Evolutionary conservation across 2,888 invertebrate genomes (phyloP).

Genomic region (Orthonevra nobilis): DNA sequence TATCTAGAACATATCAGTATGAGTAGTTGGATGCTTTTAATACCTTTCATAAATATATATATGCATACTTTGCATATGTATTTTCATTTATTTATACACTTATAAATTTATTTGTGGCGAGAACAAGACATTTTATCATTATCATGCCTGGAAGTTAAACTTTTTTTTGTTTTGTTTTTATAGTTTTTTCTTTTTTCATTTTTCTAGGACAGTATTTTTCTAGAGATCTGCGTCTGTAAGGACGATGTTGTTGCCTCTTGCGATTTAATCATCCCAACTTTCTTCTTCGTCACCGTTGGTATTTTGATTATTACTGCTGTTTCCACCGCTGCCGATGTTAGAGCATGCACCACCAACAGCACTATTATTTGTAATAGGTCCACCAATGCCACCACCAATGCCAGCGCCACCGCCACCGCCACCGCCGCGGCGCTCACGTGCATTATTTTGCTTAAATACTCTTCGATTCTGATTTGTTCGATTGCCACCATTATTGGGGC

Average conservation of each 20-base stretch:
- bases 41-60: constrained; percentile 3
- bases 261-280: constrained; percentile 11
- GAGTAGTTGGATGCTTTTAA: constrained; percentile 1
- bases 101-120: background rate
- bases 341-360: constrained; percentile 28
- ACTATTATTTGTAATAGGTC: too few species aligned
- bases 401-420: constrained; percentile 72
- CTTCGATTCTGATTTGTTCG: constrained; percentile 44
- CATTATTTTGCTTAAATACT: constrained; percentile 80
- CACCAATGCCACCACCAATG: constrained; percentile 13
- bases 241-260: too few species aligned
- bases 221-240: background rate
- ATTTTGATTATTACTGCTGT: constrained; percentile 65
- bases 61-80: background rate
- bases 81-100: background rate
- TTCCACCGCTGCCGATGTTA: constrained; percentile 43
- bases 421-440: constrained; percentile 81
- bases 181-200: too few species aligned
- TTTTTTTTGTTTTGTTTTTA: too few species aligned
- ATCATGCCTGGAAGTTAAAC: too few species aligned
- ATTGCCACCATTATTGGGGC: constrained; percentile 23
- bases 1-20: background rate
- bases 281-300: constrained; percentile 14
- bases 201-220: too few species aligned
- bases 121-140: background rate